phyloP scores from a whole-genome alignment of 2,797 vertebrate genomes.

The Phalanger gymnotis region DNA sequence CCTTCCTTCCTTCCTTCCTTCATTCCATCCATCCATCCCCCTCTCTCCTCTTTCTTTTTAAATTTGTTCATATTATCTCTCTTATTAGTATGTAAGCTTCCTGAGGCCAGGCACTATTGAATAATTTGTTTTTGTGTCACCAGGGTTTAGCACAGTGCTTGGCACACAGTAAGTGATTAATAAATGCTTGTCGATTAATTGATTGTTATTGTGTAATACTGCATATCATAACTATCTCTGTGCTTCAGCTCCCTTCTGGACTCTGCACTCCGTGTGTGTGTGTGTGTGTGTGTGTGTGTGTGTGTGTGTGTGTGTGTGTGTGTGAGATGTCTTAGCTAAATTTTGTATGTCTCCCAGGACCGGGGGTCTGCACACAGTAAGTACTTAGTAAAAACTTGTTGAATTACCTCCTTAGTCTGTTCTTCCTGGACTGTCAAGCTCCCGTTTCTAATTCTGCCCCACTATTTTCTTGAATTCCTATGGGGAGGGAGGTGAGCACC shows the following conservation, averaged over 20 bases:
- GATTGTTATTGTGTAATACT: neutral
- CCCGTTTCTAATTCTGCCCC: neutral
- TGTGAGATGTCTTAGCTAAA: neutral
- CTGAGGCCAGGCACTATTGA: neutral
- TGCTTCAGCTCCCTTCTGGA: neutral
- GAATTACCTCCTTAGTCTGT: neutral
- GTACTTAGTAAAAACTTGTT: neutral
- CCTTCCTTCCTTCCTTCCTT: neutral
- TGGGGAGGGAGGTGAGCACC: neutral
- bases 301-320: too few species aligned
- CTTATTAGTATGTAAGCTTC: neutral
- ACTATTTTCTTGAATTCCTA: neutral
- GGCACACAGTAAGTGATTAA: neutral
- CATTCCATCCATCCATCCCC: neutral
- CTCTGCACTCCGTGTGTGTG: neutral
- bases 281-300: neutral
- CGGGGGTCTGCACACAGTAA: neutral
- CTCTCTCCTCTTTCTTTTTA: neutral
- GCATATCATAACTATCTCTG: neutral
- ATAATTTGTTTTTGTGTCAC: neutral
- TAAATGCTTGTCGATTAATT: neutral
- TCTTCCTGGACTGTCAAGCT: neutral
- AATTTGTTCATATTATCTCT: neutral
- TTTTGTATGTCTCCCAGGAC: neutral
- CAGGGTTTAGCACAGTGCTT: neutral